phyloP scores from a whole-genome alignment of 2,888 invertebrate genomes.

The Cephus sareptanus region DNA sequence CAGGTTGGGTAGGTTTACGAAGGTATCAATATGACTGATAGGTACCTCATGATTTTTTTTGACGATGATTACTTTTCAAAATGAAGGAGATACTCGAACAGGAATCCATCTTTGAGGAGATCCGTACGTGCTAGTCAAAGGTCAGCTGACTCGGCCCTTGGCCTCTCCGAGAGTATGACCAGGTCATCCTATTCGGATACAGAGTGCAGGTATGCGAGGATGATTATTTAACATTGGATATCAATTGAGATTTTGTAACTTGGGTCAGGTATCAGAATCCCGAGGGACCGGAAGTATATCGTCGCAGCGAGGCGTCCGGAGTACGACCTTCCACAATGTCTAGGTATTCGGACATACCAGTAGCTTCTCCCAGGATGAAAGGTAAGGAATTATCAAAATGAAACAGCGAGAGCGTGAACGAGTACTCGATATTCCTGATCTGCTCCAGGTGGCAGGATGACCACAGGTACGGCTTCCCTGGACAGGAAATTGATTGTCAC shows the following conservation, averaged over 20 bases:
- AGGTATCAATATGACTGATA: neutral
- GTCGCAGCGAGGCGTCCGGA: too few relatives aligned
- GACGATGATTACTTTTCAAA: neutral
- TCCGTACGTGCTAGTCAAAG: conserved; percentile 72
- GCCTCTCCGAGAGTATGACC: conserved; percentile 68
- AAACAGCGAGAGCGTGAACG: too few relatives aligned
- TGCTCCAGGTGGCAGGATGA: conserved; percentile 45
- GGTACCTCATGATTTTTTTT: neutral
- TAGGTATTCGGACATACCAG: conserved; percentile 57
- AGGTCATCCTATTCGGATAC: conserved; percentile 80
- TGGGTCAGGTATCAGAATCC: too few relatives aligned
- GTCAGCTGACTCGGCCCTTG: conserved; percentile 74
- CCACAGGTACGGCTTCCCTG: conserved; percentile 53
- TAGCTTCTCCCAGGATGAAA: conserved; percentile 32
- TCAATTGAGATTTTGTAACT: too few relatives aligned
- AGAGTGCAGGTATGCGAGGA: conserved; percentile 72
- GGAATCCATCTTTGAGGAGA: conserved; percentile 69
- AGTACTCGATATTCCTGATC: too few relatives aligned
- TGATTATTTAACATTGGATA: too few relatives aligned
- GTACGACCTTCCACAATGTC: conserved; percentile 56
- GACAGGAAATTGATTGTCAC: conserved; percentile 59
- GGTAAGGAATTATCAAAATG: neutral
- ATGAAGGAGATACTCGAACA: conserved; percentile 20
- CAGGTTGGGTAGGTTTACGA: conserved; percentile 51
- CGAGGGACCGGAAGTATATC: too few relatives aligned